phyloP scores from a whole-genome alignment of 37 sponge, comb jelly and placozoan genomes.

The Spongia lamella region DNA sequence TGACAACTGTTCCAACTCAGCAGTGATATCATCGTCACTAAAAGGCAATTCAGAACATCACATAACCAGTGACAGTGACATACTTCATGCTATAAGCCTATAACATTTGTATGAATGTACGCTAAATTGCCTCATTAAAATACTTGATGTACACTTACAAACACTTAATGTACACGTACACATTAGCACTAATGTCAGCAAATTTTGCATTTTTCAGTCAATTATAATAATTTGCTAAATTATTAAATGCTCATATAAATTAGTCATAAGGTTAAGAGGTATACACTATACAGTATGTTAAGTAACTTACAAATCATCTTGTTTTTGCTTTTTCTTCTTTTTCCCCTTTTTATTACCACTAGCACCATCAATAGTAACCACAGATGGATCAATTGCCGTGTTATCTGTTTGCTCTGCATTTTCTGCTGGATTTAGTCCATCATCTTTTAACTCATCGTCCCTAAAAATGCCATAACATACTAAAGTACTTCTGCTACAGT shows the following conservation, averaged over 20 bases:
- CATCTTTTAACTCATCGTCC: not conserved
- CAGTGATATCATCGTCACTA: too few species aligned
- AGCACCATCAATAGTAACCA: not conserved
- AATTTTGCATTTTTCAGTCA: too few species aligned
- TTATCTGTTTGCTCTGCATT: not conserved
- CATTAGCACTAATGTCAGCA: too few species aligned
- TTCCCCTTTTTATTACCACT: not conserved
- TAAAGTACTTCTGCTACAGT: not conserved
- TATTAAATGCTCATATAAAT: not conserved
- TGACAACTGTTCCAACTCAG: too few species aligned
- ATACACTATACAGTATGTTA: not conserved
- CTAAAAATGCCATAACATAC: not conserved
- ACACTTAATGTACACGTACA: too few species aligned
- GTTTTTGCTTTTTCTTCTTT: conserved; percentile 8
- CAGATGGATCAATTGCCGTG: not conserved
- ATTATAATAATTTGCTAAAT: too few species aligned
- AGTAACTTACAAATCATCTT: too few species aligned
- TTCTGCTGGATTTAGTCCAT: not conserved
- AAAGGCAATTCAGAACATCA: too few species aligned
- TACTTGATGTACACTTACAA: too few species aligned
- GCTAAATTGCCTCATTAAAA: too few species aligned
- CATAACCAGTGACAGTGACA: too few species aligned
- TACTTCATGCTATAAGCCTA: too few species aligned
- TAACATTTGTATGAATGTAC: not conserved
- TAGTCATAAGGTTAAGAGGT: not conserved